Base-by-base conservation (phyloP, 64 coral and sea anemone genomes). In the Trachythela sp. region DNA sequence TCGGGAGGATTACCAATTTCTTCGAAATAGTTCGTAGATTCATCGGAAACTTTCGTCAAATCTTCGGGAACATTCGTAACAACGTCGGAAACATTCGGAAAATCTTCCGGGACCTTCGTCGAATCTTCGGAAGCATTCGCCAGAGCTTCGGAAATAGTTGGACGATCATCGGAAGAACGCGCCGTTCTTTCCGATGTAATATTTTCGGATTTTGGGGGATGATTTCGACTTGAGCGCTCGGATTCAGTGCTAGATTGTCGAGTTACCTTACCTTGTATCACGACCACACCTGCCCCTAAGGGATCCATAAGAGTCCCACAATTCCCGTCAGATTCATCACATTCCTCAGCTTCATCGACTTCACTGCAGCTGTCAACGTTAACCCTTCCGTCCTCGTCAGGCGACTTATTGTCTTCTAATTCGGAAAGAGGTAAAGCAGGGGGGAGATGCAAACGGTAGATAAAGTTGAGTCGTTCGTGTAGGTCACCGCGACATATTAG, bases 401-500 rank as follows among this genome's bases (percentile, higher is more conserved):
- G 30, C 15, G 75, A 39, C 3, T 30, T 89, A 26, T 85, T 39
- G 13, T 91, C 85, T 38, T 88, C 93, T 37, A 85, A 27, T 15
- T 68, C 40, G 1, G 60, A 85, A 29, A 89, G 89, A 10, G 24
- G 54, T 18, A 99, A 84, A 0, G 96, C 91, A 34, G 93, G 93
- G 27, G 83, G 88, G 1, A 93, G 77, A 33, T 99, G 96, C 93
- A 99, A 95, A 24, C 96, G 48, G 60, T 91, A 99, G 58, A 99
- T 91, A 49, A 99, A 99, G 48, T 88, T 86, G 70, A 99, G 85
- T 22, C 94, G 85, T 51, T 99, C 91, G 32, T 95, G 96, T 33
- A 94, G 86, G 40, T 99, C 93, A 2, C 96, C 96, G 48, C 93
- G 91, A 36, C 96, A 99, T 11, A 99, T 95, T 13, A 92, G 43